Evolutionary conservation across 37 sponge, comb jelly and placozoan species (phyloP).

Genomic region (Oopsacas minuta): DNA sequence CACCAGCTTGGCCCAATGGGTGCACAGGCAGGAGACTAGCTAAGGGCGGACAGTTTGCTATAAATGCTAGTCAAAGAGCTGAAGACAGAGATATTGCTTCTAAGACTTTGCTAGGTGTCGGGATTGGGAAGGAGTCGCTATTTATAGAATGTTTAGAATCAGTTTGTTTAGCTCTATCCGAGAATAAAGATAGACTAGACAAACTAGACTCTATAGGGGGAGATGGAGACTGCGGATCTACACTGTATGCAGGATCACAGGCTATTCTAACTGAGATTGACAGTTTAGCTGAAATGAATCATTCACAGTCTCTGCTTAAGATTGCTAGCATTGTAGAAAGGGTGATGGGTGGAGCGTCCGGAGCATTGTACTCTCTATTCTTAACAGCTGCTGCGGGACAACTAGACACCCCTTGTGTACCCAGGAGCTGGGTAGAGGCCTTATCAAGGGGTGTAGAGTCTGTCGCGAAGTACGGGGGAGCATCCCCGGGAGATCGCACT

Average conservation of each 20-base stretch:
- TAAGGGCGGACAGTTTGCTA: background rate
- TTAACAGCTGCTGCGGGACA: slow-evolving; percentile 26
- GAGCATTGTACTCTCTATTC: slow-evolving; percentile 21
- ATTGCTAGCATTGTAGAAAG: slow-evolving; percentile 21
- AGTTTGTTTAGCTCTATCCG: slow-evolving; percentile 34
- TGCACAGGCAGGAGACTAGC: slow-evolving; percentile 2
- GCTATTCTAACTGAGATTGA: slow-evolving; percentile 25
- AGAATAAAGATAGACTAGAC: slow-evolving; percentile 47
- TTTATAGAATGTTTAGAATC: slow-evolving; percentile 33
- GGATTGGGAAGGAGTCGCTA: background rate
- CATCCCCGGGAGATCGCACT: slow-evolving; percentile 55
- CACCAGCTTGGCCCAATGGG: slow-evolving; percentile 52
- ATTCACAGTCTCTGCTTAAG: background rate
- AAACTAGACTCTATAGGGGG: slow-evolving; percentile 76
- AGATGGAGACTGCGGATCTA: slow-evolving; percentile 91
- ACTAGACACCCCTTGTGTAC: background rate
- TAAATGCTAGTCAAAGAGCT: background rate
- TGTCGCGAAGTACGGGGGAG: slow-evolving; percentile 55
- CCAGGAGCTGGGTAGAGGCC: background rate
- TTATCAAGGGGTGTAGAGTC: background rate
- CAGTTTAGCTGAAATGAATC: background rate
- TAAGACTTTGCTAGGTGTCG: background rate
- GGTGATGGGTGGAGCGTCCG: slow-evolving; percentile 29
- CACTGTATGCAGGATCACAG: slow-evolving; percentile 40
- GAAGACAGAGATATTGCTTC: background rate